Evolutionary conservation across 2,888 invertebrate species (phyloP).

Genomic region (Drosophila flavopinicola): DNA sequence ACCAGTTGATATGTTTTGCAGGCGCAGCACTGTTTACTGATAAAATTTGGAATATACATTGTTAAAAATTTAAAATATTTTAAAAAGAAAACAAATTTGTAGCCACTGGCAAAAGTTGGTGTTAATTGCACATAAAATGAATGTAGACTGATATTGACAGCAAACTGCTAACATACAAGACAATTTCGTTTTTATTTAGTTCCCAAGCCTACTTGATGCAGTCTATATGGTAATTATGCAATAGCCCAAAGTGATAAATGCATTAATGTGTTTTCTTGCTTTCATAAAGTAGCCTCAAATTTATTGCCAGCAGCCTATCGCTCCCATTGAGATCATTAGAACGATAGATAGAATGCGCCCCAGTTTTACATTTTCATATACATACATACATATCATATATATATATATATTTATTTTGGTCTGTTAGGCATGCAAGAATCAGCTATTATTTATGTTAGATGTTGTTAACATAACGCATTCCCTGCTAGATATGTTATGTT

Average conservation of each 20-base stretch:
- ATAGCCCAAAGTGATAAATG: constrained; percentile 18
- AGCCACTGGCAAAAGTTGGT: too few species aligned
- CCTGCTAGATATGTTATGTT: not conserved
- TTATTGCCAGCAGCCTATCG: constrained; percentile 34
- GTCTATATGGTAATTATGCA: constrained; percentile 4
- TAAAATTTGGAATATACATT: too few species aligned
- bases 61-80: too few species aligned
- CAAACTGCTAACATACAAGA: too few species aligned
- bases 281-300: constrained; percentile 7
- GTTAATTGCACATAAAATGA: too few species aligned
- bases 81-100: too few species aligned
- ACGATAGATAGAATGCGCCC: constrained; percentile 27
- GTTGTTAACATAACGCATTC: constrained; percentile 1
- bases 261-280: constrained; percentile 3
- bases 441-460: constrained; percentile 25
- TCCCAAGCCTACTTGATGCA: not conserved
- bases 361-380: constrained; percentile 22
- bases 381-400: not conserved
- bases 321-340: constrained; percentile 19
- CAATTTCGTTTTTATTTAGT: too few species aligned
- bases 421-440: constrained; percentile 23
- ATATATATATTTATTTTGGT: not conserved
- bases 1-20: not conserved
- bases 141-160: too few species aligned
- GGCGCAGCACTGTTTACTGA: too few species aligned